These are phyloP conservation scores for Enteromius treurensis DNA, from an alignment of 2,797 vertebrate genomes.

Conservation along the genomic window DNA sequence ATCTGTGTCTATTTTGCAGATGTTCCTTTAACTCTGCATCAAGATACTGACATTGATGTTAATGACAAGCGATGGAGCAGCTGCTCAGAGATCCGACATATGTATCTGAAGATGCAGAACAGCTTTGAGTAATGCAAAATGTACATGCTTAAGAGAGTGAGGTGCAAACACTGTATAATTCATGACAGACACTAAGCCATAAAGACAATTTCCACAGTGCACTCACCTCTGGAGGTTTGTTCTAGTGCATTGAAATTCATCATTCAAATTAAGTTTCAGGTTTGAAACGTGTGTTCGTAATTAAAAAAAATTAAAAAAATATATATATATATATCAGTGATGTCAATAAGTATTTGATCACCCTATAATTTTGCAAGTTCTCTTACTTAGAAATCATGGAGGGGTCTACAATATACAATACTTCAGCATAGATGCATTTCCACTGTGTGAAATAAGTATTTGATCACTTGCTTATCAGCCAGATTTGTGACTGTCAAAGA, in stretches of 20 bases:
- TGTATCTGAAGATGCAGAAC: conserved; percentile 8
- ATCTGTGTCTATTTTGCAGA: conserved; percentile 13
- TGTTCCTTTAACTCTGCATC: conserved; percentile 18
- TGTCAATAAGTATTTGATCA: too few relatives aligned
- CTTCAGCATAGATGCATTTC: too few relatives aligned
- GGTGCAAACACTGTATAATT: conserved; percentile 40
- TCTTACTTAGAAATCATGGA: too few relatives aligned
- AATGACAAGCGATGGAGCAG: background rate
- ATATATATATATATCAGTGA: too few relatives aligned
- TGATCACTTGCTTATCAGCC: too few relatives aligned
- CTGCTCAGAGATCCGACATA: background rate
- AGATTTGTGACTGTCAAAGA: too few relatives aligned
- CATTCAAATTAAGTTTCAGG: too few relatives aligned
- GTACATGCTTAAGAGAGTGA: conserved; percentile 11
- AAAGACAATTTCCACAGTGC: background rate
- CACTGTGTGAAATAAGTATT: too few relatives aligned
- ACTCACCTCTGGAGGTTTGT: background rate
- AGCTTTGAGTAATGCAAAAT: conserved; percentile 26
- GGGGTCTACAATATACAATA: too few relatives aligned
- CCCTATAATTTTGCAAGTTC: background rate
- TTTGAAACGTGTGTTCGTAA: too few relatives aligned
- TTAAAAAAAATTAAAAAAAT: too few relatives aligned
- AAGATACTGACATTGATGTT: conserved; percentile 3
- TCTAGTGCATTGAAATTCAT: background rate
- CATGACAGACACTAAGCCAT: background rate